Conservation (phyloP, 2,888 invertebrate genomes). For the Pterostichus madidus region DNA sequence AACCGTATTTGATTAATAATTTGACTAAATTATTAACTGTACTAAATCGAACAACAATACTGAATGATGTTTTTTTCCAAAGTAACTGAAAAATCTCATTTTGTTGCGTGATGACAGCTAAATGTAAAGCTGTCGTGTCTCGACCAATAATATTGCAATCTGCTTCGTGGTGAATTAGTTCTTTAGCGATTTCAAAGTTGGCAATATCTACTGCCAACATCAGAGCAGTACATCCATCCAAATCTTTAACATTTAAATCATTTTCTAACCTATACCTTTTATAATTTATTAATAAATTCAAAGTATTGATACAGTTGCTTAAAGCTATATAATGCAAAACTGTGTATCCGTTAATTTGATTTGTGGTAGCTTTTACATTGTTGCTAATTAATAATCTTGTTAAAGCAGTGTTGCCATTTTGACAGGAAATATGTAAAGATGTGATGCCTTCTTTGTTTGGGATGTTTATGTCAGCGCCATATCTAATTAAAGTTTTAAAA, state of each 20-base stretch:
- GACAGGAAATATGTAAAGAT: constrained; percentile 57
- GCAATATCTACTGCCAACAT: constrained; percentile 65
- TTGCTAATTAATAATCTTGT: constrained; percentile 51
- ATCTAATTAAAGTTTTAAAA: constrained; percentile 40
- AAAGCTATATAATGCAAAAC: constrained; percentile 59
- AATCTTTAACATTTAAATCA: constrained; percentile 48
- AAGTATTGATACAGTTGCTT: constrained; percentile 45
- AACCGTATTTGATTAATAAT: constrained; percentile 59
- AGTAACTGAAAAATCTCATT: constrained; percentile 52
- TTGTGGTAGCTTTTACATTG: background rate
- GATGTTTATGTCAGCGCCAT: constrained; percentile 61
- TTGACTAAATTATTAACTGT: constrained; percentile 54
- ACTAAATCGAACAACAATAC: constrained; percentile 30
- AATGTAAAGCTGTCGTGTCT: constrained; percentile 63
- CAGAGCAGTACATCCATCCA: constrained; percentile 61
- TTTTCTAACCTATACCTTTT: background rate
- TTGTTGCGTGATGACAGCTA: constrained; percentile 58
- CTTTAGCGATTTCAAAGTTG: constrained; percentile 51
- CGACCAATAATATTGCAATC: constrained; percentile 63
- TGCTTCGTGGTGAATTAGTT: constrained; percentile 58
- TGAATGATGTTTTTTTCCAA: constrained; percentile 43
- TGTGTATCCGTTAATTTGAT: constrained; percentile 55
- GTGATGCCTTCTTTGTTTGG: constrained; percentile 59
- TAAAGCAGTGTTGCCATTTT: constrained; percentile 32
- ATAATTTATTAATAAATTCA: constrained; percentile 30